Conservation (phyloP, 23 tunicate genomes). For the Clavelina lepadiformis region DNA sequence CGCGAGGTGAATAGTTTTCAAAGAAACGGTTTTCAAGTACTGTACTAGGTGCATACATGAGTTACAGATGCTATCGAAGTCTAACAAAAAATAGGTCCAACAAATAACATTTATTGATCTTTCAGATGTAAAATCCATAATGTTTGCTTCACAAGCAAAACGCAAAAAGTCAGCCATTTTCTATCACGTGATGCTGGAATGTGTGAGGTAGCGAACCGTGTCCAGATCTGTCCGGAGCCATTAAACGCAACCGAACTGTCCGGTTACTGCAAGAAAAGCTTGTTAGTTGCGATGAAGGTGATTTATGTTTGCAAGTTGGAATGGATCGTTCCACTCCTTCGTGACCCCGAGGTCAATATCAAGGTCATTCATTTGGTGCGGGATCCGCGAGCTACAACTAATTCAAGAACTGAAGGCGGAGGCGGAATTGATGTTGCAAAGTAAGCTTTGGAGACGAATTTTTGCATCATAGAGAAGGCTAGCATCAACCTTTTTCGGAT, state of each 20-base stretch:
- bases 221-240: conserved; percentile 19
- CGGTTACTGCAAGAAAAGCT: conserved; percentile 20
- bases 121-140: conserved; percentile 29
- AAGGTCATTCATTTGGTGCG: conserved; percentile 34
- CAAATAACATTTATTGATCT: too few species aligned
- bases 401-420: too few species aligned
- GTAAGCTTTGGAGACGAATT: too few species aligned
- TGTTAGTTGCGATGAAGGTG: conserved; percentile 30
- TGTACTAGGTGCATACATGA: too few species aligned
- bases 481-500: too few species aligned
- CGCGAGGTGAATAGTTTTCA: conserved; percentile 36
- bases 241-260: conserved; percentile 4
- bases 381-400: conserved; percentile 26
- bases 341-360: conserved; percentile 7
- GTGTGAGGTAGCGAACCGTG: not conserved
- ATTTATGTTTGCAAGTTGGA: conserved; percentile 28
- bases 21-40: too few species aligned
- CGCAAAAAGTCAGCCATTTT: conserved; percentile 23
- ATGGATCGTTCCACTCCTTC: conserved; percentile 23
- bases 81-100: too few species aligned
- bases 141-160: conserved; percentile 20
- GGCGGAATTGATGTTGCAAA: too few species aligned
- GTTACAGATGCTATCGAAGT: too few species aligned
- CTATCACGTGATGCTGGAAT: conserved; percentile 29
- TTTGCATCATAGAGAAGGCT: too few species aligned